These are phyloP conservation scores for Myotis davidii DNA, from an alignment of 2,113 vertebrate species.

Conservation along the genomic window DNA sequence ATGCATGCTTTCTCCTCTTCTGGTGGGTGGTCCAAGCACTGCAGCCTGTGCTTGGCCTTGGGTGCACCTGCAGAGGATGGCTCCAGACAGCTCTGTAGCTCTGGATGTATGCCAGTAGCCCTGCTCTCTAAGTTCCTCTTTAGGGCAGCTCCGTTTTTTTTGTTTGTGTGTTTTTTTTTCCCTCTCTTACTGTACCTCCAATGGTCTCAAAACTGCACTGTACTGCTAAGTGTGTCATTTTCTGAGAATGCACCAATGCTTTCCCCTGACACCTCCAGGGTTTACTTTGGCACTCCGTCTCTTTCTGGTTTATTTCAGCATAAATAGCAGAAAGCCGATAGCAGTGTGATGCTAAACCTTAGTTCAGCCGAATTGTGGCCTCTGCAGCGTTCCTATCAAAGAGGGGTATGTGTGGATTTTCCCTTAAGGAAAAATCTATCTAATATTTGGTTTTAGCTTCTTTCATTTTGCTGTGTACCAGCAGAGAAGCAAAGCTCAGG, in stretches of 20 bases:
- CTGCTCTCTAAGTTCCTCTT: neutral
- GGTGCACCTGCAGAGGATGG: too few relatives aligned
- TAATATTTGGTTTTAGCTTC: neutral
- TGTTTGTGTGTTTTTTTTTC: neutral
- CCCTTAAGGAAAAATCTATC: conserved; percentile 22
- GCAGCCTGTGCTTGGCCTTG: neutral
- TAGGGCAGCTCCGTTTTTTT: neutral
- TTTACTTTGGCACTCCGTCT: neutral
- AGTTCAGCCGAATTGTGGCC: neutral
- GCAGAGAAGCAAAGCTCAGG: neutral
- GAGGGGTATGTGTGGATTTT: neutral
- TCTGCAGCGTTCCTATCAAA: fast-evolving
- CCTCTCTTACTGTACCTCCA: neutral
- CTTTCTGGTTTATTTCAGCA: neutral
- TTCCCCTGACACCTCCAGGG: neutral
- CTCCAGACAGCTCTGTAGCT: neutral
- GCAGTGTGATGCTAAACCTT: neutral
- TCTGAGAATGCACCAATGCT: neutral
- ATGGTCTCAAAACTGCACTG: neutral
- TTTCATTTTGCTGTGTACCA: neutral
- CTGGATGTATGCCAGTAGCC: neutral
- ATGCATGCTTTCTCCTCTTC: neutral
- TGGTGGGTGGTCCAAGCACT: neutral
- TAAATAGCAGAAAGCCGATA: conserved; percentile 18
- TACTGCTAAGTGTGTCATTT: conserved; percentile 42